phyloP scores from a whole-genome alignment of 30 jellyfish, hydroid and myxozoan genomes.

The Aurelia aurita complex sp. Pacific region DNA sequence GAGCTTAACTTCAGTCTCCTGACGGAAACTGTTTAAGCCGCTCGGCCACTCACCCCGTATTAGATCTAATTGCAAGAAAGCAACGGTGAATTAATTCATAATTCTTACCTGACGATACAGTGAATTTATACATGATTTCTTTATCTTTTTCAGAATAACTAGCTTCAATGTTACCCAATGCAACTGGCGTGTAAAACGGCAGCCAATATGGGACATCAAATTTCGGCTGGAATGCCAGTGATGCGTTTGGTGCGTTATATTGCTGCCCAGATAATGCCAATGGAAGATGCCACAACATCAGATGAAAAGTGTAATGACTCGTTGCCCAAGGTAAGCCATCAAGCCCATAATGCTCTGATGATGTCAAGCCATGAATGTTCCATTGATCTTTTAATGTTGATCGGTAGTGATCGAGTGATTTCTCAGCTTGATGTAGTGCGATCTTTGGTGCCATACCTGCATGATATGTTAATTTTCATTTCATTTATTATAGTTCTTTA shows the following conservation, averaged over 20 bases:
- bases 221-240: conserved; percentile 85
- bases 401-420: conserved; percentile 95
- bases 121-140: conserved; percentile 67
- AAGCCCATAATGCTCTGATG: conserved; percentile 94
- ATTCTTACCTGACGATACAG: conserved; percentile 87
- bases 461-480: not conserved
- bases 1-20: too few species aligned
- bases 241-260: conserved; percentile 89
- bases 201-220: conserved; percentile 93
- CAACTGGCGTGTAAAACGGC: conserved; percentile 91
- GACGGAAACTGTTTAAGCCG: too few species aligned
- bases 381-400: conserved; percentile 94
- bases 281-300: conserved; percentile 97
- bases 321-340: conserved; percentile 99
- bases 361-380: conserved; percentile 96
- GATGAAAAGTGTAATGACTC: conserved; percentile 92
- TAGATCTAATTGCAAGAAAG: not conserved
- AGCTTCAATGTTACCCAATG: conserved; percentile 94
- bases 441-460: conserved; percentile 81
- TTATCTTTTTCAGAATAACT: conserved; percentile 15
- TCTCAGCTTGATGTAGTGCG: conserved; percentile 94
- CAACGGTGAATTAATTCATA: not conserved
- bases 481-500: not conserved
- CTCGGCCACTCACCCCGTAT: too few species aligned
- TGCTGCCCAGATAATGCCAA: conserved; percentile 97